phyloP scores from a whole-genome alignment of 2,113 vertebrate species.

The Entomyzon cyanotis region DNA sequence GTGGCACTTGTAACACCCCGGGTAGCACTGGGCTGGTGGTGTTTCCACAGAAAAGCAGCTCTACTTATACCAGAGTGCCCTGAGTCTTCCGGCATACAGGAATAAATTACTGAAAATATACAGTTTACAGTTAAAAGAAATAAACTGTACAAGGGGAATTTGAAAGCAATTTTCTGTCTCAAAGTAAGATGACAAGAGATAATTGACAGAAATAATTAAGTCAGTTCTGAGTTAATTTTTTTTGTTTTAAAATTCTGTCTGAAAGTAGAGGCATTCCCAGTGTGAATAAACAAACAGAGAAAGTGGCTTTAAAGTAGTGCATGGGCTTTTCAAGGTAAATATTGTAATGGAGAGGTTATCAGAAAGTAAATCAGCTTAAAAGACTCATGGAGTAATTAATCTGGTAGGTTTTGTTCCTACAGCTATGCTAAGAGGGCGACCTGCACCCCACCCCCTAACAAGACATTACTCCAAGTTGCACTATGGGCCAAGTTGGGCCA shows the following conservation, averaged over 20 bases:
- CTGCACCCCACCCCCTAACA: background rate
- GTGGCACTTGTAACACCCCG: background rate
- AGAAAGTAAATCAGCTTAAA: background rate
- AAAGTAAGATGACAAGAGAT: background rate
- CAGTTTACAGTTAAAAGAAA: background rate
- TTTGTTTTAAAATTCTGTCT: background rate
- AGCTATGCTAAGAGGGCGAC: background rate
- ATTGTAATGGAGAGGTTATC: background rate
- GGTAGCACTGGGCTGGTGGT: accelerated
- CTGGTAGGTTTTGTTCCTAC: background rate
- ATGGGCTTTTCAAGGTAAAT: background rate
- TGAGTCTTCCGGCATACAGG: background rate
- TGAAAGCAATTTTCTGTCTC: background rate
- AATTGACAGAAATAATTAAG: background rate
- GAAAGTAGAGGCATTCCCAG: background rate
- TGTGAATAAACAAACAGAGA: background rate
- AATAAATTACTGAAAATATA: background rate
- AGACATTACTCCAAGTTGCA: background rate
- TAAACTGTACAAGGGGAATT: background rate
- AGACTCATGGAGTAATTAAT: background rate
- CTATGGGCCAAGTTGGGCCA: background rate
- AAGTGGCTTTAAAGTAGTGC: background rate
- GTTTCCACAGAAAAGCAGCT: background rate
- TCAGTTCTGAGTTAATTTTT: background rate
- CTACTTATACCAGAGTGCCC: background rate